Conservation (phyloP, 2,888 invertebrate genomes). For the Phoenoteleia sp. region DNA sequence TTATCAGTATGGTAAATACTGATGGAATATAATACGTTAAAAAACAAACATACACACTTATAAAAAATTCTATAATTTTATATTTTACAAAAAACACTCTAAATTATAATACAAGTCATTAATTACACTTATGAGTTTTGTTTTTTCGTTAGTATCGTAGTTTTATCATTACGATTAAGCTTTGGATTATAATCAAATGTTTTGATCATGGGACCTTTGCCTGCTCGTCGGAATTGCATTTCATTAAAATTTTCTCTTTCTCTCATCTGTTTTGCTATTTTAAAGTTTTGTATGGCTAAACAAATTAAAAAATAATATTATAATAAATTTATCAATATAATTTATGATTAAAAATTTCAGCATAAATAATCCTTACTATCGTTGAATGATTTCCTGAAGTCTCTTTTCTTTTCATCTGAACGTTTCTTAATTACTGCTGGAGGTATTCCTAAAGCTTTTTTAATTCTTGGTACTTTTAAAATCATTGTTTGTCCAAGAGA, state of each 20-base stretch:
- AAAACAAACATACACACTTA: no score
- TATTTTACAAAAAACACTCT: conserved; percentile 31
- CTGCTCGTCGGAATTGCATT: conserved; percentile 93
- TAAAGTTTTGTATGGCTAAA: conserved; percentile 94
- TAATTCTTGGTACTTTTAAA: conserved; percentile 91
- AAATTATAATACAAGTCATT: conserved; percentile 23
- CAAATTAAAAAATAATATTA: no score
- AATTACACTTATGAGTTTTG: not conserved
- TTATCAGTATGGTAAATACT: no score
- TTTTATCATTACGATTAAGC: not conserved
- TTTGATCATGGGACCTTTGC: conserved; percentile 94
- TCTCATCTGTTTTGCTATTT: conserved; percentile 92
- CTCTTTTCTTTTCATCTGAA: conserved; percentile 86
- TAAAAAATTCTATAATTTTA: not conserved
- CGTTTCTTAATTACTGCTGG: conserved; percentile 86
- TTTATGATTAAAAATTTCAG: conserved; percentile 17
- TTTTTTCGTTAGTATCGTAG: not conserved
- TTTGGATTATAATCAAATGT: conserved; percentile 95
- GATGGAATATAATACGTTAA: no score
- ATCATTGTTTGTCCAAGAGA: conserved; percentile 94
- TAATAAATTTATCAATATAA: no score
- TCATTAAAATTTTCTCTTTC: conserved; percentile 93
- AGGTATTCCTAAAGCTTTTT: conserved; percentile 92
- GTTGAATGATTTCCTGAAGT: conserved; percentile 93
- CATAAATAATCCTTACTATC: conserved; percentile 89